Percentiles rank a stretch among this genome's conserved stretches.
Evolutionary conservation across 64 coral and sea anemone genomes (phyloP).

Genomic region (Orbicella faveolata): DNA sequence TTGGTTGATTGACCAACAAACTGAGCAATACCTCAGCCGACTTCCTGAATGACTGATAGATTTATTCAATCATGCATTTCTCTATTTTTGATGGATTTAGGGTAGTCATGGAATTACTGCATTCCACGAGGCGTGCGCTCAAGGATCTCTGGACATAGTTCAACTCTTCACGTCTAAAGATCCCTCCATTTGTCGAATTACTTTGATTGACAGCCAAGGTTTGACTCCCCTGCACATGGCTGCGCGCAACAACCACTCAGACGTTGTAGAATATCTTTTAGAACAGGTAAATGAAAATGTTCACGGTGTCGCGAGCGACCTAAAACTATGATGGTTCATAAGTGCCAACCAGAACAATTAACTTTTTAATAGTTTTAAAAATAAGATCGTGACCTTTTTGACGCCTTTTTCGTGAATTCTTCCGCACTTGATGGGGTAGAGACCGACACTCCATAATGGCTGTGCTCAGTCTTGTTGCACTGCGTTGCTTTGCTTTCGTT

Average conservation of each 20-base stretch:
- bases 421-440: no score
- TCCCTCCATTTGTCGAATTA: slow-evolving; percentile 13
- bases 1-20: neutral
- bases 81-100: neutral
- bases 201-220: slow-evolving; percentile 11
- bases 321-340: no score
- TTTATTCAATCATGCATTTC: neutral
- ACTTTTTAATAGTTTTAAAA: no score
- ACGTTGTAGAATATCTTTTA: slow-evolving; percentile 38
- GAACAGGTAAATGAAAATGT: slow-evolving; percentile 20
- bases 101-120: neutral
- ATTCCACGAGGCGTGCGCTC: slow-evolving; percentile 13
- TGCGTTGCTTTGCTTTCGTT: no score
- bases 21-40: no score
- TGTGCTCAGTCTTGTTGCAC: no score
- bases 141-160: neutral
- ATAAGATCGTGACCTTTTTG: no score
- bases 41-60: neutral
- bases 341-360: no score
- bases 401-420: no score
- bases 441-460: no score
- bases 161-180: slow-evolving; percentile 17
- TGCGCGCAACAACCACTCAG: slow-evolving; percentile 20
- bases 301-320: no score
- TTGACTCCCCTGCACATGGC: slow-evolving; percentile 27